Evolutionary conservation across 2,113 vertebrate genomes (phyloP), one percentile per base, ranked within the genome.

Genomic region (Rostratula benghalensis): DNA sequence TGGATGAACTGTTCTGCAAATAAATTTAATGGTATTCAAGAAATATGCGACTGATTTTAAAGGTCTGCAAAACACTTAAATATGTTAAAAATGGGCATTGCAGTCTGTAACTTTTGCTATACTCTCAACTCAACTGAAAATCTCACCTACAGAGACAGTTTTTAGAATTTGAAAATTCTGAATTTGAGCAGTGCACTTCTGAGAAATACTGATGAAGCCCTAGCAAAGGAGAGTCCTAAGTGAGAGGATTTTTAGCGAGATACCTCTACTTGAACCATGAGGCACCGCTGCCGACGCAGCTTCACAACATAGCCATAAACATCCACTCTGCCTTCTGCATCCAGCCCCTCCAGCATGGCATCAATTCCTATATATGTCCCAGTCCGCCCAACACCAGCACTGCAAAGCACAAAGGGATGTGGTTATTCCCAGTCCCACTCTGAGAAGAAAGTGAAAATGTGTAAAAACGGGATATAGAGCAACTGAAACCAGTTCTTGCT

Each of bases 201-300:
- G 13, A 83, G 76, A 65, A 90, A 46, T 15, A 3, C 23, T 43
- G 76, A 68, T 7, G 31, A 81, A 68, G 39, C 13, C 25, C 19
- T 30, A 31, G 20, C 1, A 16, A 41, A 41, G 4, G 13, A 70
- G 33, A 56, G 9, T 2, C 10, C 17, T 17, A 53, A 37, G 46
- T 13, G 10, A 21, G 23, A 22, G 18, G 43, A 56, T 8, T 37
- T 43, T 24, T n/a, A 59, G 39, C 3, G 3, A 75, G 30, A 20
- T 96, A 99, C 99, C 99, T 99, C 99, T 2, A 99, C 99, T 98
- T 99, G 99, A 69, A 99, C 99, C 99, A 99, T 99, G 53, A 99
- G 99, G 83, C 99, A 99, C 19, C 99, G 97, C 95, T 99, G 99
- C 27, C 98, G 98, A 21, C 99, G 98, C 22, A 99, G 98, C 89